These are phyloP conservation scores for Tribolium castaneum DNA, from an alignment of 1,140 invertebrate species.

Conservation along the genomic window DNA sequence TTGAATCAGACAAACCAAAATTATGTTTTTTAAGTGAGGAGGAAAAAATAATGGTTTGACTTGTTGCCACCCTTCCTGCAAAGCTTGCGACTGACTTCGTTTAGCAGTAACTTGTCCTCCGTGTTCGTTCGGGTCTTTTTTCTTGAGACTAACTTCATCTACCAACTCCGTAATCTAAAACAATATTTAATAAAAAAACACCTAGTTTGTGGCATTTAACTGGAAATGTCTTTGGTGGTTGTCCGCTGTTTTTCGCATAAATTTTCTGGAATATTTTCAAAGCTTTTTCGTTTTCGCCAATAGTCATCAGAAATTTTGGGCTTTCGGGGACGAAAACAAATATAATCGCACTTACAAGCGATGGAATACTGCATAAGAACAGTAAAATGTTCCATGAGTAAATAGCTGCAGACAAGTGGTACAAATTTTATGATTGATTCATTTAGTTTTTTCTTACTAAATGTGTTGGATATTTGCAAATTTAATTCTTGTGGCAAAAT, in stretches of 20 bases:
- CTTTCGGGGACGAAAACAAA: slow-evolving; percentile 77
- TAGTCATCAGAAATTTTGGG: slow-evolving; percentile 83
- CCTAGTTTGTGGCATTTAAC: slow-evolving; percentile 60
- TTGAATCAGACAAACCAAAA: slow-evolving; percentile 51
- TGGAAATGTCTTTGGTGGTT: slow-evolving; percentile 71
- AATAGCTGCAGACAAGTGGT: neutral
- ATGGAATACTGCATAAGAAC: slow-evolving; percentile 73
- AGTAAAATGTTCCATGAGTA: slow-evolving; percentile 82
- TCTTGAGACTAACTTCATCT: slow-evolving; percentile 47
- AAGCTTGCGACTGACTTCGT: slow-evolving; percentile 36
- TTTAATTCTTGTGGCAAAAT: slow-evolving; percentile 47
- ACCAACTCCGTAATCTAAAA: slow-evolving; percentile 50
- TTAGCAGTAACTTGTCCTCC: slow-evolving; percentile 23
- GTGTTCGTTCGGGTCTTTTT: neutral
- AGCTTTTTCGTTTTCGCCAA: slow-evolving; percentile 75
- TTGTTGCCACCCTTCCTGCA: slow-evolving; percentile 49
- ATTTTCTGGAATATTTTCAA: slow-evolving; percentile 70
- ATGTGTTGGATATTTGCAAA: slow-evolving; percentile 3
- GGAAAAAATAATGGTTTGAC: slow-evolving; percentile 49
- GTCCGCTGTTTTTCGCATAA: slow-evolving; percentile 72
- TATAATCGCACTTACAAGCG: slow-evolving; percentile 71
- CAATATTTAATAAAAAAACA: neutral
- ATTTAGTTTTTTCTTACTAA: slow-evolving; percentile 7
- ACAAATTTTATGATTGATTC: too few relatives aligned
- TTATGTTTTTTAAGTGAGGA: slow-evolving; percentile 43